A percentile compares a stretch with the other conserved stretches of the same genome.
These are phyloP conservation scores for Cairina moschata DNA, from an alignment of 2,113 vertebrate species.

Conservation along the genomic window DNA sequence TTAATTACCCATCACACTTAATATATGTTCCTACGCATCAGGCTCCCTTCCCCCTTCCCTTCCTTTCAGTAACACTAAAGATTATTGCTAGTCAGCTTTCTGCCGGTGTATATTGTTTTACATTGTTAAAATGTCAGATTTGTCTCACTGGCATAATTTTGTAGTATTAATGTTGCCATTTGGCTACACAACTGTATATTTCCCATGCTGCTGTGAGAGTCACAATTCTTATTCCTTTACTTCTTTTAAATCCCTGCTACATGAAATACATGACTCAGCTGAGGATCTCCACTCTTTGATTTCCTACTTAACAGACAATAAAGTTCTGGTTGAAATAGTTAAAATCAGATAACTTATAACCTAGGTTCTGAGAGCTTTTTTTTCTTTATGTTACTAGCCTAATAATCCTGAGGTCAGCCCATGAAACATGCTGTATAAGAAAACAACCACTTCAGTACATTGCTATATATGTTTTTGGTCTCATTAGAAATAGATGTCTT, in stretches of 20 bases:
- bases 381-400: conserved; percentile 61
- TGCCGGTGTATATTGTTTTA: conserved; percentile 61
- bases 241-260: not conserved
- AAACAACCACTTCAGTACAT: conserved; percentile 44
- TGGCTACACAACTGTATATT: conserved; percentile 53
- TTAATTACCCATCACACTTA: conserved; percentile 57
- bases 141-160: conserved; percentile 65
- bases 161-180: conserved; percentile 32
- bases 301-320: conserved; percentile 69
- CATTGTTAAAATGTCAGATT: conserved; percentile 56
- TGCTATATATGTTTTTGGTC: conserved; percentile 44
- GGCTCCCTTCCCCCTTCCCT: conserved; percentile 34
- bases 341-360: conserved; percentile 63
- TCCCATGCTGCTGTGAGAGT: conserved; percentile 57
- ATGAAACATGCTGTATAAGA: conserved; percentile 49
- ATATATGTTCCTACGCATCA: conserved; percentile 6
- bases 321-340: conserved; percentile 78
- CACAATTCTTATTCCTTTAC: conserved; percentile 23
- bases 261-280: not conserved
- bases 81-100: conserved; percentile 60
- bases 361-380: conserved; percentile 63
- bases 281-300: conserved; percentile 39
- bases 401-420: conserved; percentile 65
- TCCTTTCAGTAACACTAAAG: conserved; percentile 70
- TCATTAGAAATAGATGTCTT: conserved; percentile 62